Base-by-base conservation (phyloP, 2,113 vertebrate genomes). In the Otis tarda region DNA sequence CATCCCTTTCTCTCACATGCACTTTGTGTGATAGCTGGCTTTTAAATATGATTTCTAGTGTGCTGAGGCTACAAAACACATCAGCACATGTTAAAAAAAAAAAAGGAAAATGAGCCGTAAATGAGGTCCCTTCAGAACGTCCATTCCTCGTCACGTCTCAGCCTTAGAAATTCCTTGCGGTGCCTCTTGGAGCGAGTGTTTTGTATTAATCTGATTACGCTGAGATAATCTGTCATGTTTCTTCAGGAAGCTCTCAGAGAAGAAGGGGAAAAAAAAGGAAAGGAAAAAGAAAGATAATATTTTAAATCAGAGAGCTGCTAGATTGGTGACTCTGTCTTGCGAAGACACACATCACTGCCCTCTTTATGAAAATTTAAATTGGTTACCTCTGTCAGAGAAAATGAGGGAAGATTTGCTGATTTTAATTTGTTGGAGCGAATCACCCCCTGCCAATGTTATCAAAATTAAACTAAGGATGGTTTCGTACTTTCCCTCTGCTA, bases 331-430 rank as follows among this genome's bases (percentile, higher is more conserved):
- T 95, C 87, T 92, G 86, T 90, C 77, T 87, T 10, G 2, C 41
- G 31, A 71, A 92, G 96, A 91, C 94, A 94, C 94, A 94, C 94
- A 94, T 92, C 96, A 80, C 92, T 81, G 91, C 92, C 69, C 94
- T 68, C 82, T 97, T 97, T 96, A 97, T 98, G 86, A 94, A 92
- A 90, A 97, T 97, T 96, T 96, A 96, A 97, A 97, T 97, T 95
- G 93, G 69, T 96, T 96, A 91, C 94, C 89, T 97, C 95, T 86
- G 95, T 89, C 95, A 88, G 85, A 77, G 96, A 95, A 94, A 96
- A 96, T 71, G 93, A 97, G 89, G 95, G 95, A 84, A 87, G 86
- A 90, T 92, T 84, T 94, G 89, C 75, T 93, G 96, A 95, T 96
- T 93, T 95, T 95, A 94, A 91, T 96, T 94, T 88, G 68, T 43